Conservation (phyloP, 2,113 vertebrate genomes). For the Acanthochromis polyacanthus region DNA sequence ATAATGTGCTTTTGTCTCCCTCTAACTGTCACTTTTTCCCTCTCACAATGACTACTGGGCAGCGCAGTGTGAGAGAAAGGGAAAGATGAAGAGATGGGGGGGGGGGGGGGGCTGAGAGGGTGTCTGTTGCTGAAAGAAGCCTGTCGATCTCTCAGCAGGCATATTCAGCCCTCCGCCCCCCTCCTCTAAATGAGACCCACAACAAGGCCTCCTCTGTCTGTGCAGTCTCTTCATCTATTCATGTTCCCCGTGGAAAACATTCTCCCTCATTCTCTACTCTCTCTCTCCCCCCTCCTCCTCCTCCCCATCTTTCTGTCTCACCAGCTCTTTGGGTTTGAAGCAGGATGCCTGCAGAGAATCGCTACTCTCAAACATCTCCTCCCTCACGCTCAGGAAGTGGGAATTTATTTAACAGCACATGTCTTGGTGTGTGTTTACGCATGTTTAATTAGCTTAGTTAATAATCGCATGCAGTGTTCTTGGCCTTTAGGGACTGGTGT, state of each 20-base stretch:
- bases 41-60: conserved; percentile 62
- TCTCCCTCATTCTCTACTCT: conserved; percentile 64
- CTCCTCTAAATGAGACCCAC: conserved; percentile 77
- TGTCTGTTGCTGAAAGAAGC: conserved; percentile 82
- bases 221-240: conserved; percentile 84
- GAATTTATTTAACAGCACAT: conserved; percentile 64
- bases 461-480: conserved; percentile 31
- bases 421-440: conserved; percentile 44
- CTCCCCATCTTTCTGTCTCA: conserved; percentile 41
- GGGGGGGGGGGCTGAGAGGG: conserved; percentile 31
- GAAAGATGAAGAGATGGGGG: conserved; percentile 65
- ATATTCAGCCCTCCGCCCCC: conserved; percentile 67
- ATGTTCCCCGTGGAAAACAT: conserved; percentile 81
- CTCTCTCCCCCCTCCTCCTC: not conserved
- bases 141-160: conserved; percentile 87
- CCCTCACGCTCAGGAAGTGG: conserved; percentile 62
- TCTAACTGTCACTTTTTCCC: conserved; percentile 60
- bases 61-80: conserved; percentile 56
- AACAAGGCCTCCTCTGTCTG: conserved; percentile 87
- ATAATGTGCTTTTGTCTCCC: conserved; percentile 66
- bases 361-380: conserved; percentile 71
- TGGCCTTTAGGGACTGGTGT: conserved; percentile 13
- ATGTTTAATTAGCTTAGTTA: conserved; percentile 65
- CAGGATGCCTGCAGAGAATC: conserved; percentile 74
- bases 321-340: conserved; percentile 73